Percentiles rank a stretch among this genome's conserved stretches.
Conservation (phyloP, 2,797 vertebrate species). For the Pristis pectinata region DNA sequence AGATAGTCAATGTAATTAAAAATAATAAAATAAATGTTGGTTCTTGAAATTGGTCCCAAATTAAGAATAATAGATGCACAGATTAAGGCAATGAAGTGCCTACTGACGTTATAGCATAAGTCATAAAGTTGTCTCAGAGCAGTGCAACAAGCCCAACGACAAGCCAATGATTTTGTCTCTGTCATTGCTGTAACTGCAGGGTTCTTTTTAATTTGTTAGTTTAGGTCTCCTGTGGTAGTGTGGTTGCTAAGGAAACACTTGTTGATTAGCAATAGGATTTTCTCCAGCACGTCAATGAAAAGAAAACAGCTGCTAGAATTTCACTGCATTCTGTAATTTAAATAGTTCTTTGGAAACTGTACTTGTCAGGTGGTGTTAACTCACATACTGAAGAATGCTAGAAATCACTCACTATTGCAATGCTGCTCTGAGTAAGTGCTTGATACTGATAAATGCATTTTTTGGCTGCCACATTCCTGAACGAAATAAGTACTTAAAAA, state of each 20-base stretch:
- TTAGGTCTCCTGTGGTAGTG: background rate
- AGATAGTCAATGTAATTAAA: background rate
- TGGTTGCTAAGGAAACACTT: conserved; percentile 27
- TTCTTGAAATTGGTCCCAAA: background rate
- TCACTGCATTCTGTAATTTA: background rate
- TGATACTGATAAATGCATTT: background rate
- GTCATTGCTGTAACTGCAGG: background rate
- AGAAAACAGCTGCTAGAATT: conserved; percentile 1
- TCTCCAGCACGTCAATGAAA: background rate
- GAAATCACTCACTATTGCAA: background rate
- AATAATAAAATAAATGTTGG: background rate
- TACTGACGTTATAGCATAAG: background rate
- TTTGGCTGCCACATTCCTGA: background rate
- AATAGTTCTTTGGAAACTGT: background rate
- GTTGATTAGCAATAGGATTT: conserved; percentile 20
- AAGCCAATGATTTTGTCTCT: background rate
- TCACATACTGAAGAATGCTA: no score
- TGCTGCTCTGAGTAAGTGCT: background rate
- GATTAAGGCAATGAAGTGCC: background rate
- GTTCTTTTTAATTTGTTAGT: conserved; percentile 2
- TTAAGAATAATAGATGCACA: background rate
- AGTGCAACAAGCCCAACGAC: background rate
- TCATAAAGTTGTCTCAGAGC: background rate
- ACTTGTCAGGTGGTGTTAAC: background rate
- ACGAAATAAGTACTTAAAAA: background rate